Base-by-base conservation (phyloP, 1,140 invertebrate species). In the Rhopalosiphum maidis region DNA sequence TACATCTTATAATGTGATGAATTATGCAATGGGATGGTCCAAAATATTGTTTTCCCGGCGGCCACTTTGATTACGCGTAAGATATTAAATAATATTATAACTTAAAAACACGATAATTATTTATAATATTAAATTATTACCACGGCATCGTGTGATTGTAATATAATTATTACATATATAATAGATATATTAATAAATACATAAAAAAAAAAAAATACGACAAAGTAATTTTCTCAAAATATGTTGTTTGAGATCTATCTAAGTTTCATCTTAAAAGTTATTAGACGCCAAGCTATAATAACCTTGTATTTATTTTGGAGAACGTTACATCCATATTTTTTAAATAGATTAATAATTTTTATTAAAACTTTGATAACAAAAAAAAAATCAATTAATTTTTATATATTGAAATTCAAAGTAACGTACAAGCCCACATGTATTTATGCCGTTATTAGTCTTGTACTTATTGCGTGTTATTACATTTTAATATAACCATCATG, bases 11-110 rank as follows among this genome's bases (percentile, higher is more conserved):
- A 77, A 77, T 77, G n/a, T 51, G 37, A 90, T 43, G 89, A 90
- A 90, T 68, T 89, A 89, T 54, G 87, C 48, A 89, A 9, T 46
- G 41, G 37, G 25, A n/a, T 46, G 87, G 87, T 89, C 83, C 25
- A 54, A 37, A 54, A 54, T 89, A 89, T 89, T 89, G 48, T 54
- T 89, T 54, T 54, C 35, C 35, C 30, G 43, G 11, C 1, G 25
- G 4, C 11, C 2, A 35, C 30, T 18, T 1, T 35, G 8, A 3
- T 3, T 25, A 54, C n/a, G 22, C 25, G 15, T 15, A 51, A 51
- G 4, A 15, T n/a, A 68, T 11, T 18, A n/a, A 68, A 18, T 68
- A 18, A 68, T 68, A n/a, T 68, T 68, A n/a, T n/a, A 6, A 68
- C 30, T n/a, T 68, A 18, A 18, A n/a, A 77, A 77, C 4, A 30